These are phyloP conservation scores for Arizona elegans DNA, from an alignment of 2,113 vertebrate species.

Conservation along the genomic window DNA sequence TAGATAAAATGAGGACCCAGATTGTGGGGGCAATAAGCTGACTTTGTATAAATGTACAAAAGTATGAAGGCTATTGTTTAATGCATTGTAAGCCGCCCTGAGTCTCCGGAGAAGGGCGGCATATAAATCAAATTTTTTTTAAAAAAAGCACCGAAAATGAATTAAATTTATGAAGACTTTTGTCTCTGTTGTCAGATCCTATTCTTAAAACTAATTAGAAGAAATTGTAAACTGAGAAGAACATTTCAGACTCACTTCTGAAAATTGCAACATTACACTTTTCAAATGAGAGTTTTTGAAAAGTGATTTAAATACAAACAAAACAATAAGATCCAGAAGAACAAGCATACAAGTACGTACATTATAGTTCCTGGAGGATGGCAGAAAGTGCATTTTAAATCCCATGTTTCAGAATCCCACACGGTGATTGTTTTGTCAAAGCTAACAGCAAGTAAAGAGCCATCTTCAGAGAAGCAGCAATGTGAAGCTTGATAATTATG, in stretches of 20 bases:
- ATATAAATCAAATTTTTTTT: too few relatives aligned
- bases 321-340: background rate
- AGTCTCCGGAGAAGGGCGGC: too few relatives aligned
- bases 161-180: background rate
- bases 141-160: background rate
- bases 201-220: background rate
- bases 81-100: too few relatives aligned
- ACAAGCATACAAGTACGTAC: slow-evolving; percentile 58
- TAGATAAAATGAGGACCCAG: too few relatives aligned
- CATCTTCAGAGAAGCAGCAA: slow-evolving; percentile 92
- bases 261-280: background rate
- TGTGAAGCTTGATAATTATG: slow-evolving; percentile 80
- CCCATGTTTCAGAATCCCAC: slow-evolving; percentile 89
- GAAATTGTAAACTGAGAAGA: background rate
- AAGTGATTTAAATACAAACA: background rate
- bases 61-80: too few relatives aligned
- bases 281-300: background rate
- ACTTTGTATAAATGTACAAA: too few relatives aligned
- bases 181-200: background rate
- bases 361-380: slow-evolving; percentile 87
- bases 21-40: too few relatives aligned
- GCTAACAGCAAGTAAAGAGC: slow-evolving; percentile 87
- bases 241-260: background rate
- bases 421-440: slow-evolving; percentile 88
- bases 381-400: slow-evolving; percentile 87